Conservation (phyloP, 2,113 vertebrate genomes). For the Cinclus cinclus region DNA sequence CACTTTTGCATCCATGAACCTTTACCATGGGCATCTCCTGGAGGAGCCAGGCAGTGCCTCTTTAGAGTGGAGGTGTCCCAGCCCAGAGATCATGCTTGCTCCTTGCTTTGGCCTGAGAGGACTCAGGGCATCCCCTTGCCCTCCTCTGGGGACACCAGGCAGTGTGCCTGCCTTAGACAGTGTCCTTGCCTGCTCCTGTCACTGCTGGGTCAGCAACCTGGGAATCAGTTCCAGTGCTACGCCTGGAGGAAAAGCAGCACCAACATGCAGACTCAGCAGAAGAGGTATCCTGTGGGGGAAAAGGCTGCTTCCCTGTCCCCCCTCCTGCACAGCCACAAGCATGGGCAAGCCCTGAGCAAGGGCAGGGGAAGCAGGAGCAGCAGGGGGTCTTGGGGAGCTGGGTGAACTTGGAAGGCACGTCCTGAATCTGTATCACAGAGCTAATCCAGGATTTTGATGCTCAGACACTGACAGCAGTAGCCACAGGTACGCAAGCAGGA, state of each 20-base stretch:
- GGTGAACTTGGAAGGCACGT: neutral
- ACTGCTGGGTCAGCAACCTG: neutral
- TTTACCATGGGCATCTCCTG: neutral
- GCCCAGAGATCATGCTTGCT: neutral
- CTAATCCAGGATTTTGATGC: rapidly evolving
- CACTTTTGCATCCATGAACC: neutral
- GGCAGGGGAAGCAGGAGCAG: neutral
- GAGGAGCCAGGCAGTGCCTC: rapidly evolving
- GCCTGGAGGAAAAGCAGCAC: conserved; percentile 4
- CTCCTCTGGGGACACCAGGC: neutral
- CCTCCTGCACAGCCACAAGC: neutral
- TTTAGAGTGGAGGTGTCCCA: neutral
- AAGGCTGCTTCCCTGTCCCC: neutral
- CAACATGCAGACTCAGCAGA: neutral
- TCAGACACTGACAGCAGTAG: neutral
- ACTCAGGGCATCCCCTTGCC: neutral
- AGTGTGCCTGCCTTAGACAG: neutral
- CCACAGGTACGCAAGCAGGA: neutral
- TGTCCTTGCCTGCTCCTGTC: neutral
- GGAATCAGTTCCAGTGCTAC: neutral
- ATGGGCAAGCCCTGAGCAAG: neutral
- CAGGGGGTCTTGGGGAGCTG: neutral
- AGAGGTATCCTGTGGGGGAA: neutral
- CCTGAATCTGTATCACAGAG: neutral
- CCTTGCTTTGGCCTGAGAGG: neutral